phyloP scores from a whole-genome alignment of 1,140 invertebrate species.

The Tyrophagus putrescentiae region DNA sequence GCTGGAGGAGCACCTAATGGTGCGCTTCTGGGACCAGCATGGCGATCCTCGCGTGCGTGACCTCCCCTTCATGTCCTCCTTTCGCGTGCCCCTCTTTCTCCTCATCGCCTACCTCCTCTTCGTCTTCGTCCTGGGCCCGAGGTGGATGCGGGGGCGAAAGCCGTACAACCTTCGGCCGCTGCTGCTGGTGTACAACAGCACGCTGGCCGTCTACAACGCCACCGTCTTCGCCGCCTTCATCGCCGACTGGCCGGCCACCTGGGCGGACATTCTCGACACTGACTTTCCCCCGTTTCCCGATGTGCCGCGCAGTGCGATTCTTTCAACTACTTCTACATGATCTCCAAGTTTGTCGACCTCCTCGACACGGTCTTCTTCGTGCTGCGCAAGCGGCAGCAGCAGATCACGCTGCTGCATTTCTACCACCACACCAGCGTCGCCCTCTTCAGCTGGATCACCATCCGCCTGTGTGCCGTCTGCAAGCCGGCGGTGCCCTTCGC shows the following conservation, averaged over 20 bases:
- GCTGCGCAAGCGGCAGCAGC: slow-evolving; percentile 65
- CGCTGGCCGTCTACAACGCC: slow-evolving; percentile 17
- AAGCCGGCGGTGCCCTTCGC: no score
- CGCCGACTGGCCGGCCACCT: not conserved
- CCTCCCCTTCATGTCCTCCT: not conserved
- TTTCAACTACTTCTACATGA: slow-evolving; percentile 38
- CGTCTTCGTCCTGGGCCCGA: slow-evolving; percentile 20
- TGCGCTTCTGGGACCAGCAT: slow-evolving; percentile 4
- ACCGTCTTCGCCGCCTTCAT: slow-evolving; percentile 9
- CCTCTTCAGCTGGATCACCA: no score
- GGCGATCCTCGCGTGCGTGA: slow-evolving; percentile 16
- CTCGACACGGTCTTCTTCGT: slow-evolving; percentile 59
- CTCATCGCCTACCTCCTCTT: slow-evolving; percentile 13
- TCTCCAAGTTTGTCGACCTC: slow-evolving; percentile 38
- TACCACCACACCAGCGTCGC: slow-evolving; percentile 15
- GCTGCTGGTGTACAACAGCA: slow-evolving; percentile 22
- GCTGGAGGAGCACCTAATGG: no score
- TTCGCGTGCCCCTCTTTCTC: no score
- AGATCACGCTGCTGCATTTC: slow-evolving; percentile 66
- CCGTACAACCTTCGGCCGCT: slow-evolving; percentile 15
- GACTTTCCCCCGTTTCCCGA: not conserved
- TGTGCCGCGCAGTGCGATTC: no score
- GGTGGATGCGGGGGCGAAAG: slow-evolving; percentile 22
- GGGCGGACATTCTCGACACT: not conserved
- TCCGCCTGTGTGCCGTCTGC: no score